Base-by-base conservation (phyloP, 2,797 vertebrate genomes). In the Microctenopoma lineatum region DNA sequence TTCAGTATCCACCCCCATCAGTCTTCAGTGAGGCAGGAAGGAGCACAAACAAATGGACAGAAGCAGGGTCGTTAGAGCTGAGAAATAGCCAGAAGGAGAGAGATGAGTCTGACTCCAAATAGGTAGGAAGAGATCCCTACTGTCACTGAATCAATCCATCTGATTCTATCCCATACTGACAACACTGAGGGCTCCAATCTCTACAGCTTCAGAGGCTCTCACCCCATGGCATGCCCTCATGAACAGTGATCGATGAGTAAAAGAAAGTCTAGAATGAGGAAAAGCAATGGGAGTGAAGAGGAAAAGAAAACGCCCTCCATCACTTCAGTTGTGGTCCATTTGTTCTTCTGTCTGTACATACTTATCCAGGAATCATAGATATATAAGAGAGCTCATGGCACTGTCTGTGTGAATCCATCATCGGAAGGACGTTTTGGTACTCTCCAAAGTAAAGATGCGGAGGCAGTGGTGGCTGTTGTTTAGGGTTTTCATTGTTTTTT, bases 1-100 rank as follows among this genome's bases (percentile, higher is more conserved):
- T 86, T 80, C 80, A 87, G 72, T 85, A 79, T 83, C 66, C 84
- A 79, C 75, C 55, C 63, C 78, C 83, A 81, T 91, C 78, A 82
- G 73, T 85, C 77, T 79, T 83, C 70, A 63, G 80, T 58, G 75
- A 90, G 61, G 73, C 76, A 86, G 70, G 60, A 66, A 73, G 67
- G 61, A 85, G 79, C 75, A 78, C 70, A 74, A 75, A 79, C 57
- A 66, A 55, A 70, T 52, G 53, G 48, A 66, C 38, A 56, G 59
- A 58, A 18, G 57, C 70, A 61, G 54, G 58, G 62, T 60, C 26
- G 8, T 55, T 55, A 59, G 52, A 64, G 44, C 50, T 32, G 44
- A 58, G 58, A 66, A 51, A 36, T 5, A 73, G 65, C 46, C 14
- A 39, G 47, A 59, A 38, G 45, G 68, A 65, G 52, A 60, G 26